Percentiles rank a stretch among this genome's conserved stretches.
These are phyloP conservation scores for Charadrius vociferus DNA, from an alignment of 2,113 vertebrate species.

Conservation along the genomic window DNA sequence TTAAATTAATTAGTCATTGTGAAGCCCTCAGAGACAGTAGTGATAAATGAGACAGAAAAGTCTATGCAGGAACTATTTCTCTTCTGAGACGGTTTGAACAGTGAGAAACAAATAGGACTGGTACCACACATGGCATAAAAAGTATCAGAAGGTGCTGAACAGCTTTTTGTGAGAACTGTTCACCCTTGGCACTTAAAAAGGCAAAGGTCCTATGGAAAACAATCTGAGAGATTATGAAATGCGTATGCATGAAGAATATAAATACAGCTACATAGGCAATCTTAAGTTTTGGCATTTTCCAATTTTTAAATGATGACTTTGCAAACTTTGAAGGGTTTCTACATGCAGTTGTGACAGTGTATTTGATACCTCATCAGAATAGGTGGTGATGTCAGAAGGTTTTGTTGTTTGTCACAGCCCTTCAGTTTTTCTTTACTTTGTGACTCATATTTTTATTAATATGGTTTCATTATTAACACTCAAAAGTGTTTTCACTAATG, in stretches of 20 bases:
- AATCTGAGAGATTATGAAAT: neutral
- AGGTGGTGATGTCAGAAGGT: neutral
- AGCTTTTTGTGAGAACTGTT: neutral
- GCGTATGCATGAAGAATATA: neutral
- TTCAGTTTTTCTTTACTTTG: neutral
- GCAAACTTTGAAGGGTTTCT: neutral
- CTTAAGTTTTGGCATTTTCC: neutral
- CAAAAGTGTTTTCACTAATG: neutral
- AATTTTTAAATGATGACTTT: neutral
- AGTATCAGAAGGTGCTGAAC: neutral
- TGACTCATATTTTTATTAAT: neutral
- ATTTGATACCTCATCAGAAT: neutral
- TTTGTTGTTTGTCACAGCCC: neutral
- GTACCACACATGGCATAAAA: neutral
- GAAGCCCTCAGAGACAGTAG: conserved; percentile 26
- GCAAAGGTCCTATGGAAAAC: neutral
- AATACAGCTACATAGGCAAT: neutral
- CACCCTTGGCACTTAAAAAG: neutral
- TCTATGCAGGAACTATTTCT: conserved; percentile 6
- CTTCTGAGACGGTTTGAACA: neutral
- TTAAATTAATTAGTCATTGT: conserved; percentile 58
- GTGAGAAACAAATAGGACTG: neutral
- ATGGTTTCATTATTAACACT: neutral
- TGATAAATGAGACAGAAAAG: conserved; percentile 54
- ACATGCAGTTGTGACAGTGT: neutral